Percentiles rank a stretch among this genome's conserved stretches.
phyloP scores from a whole-genome alignment of 1,140 invertebrate genomes.

The Choristoneura fumiferana region DNA sequence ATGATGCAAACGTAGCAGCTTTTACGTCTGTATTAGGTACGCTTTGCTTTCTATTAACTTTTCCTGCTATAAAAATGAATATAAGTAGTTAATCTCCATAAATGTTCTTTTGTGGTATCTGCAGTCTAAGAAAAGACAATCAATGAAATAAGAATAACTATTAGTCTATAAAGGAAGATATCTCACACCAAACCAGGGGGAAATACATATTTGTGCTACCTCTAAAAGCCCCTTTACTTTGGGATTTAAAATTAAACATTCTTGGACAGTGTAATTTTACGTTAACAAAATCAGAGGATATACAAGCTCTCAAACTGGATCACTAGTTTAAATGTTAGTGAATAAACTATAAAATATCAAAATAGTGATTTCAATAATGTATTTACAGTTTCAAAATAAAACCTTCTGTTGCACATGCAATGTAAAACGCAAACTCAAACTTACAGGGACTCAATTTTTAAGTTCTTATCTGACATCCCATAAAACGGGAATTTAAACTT shows the following conservation, averaged over 20 bases:
- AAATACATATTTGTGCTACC: neutral
- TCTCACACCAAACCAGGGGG: slow-evolving; percentile 3
- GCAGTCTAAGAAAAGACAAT: too few species aligned
- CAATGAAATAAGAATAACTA: too few species aligned
- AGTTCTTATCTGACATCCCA: slow-evolving; percentile 57
- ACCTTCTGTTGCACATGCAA: slow-evolving; percentile 30
- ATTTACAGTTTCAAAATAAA: slow-evolving; percentile 9
- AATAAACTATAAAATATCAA: slow-evolving; percentile 7
- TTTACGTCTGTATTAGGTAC: too few species aligned
- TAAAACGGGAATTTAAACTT: slow-evolving; percentile 53
- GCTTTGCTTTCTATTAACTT: too few species aligned
- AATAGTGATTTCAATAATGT: slow-evolving; percentile 2
- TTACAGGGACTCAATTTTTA: slow-evolving; percentile 53
- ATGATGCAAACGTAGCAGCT: too few species aligned
- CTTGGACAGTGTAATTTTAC: neutral
- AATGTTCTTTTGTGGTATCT: neutral
- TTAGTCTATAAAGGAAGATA: neutral
- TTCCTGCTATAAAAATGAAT: too few species aligned
- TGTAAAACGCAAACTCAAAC: slow-evolving; percentile 43
- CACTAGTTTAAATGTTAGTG: slow-evolving; percentile 4
- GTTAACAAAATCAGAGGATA: neutral
- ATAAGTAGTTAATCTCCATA: too few species aligned
- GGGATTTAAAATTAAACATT: neutral
- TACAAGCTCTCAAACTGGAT: slow-evolving; percentile 6
- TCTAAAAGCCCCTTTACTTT: slow-evolving; percentile 1